Percentiles rank a stretch among this genome's conserved stretches.
phyloP scores from a whole-genome alignment of 2,888 invertebrate genomes.

The Imbricaverruca yamaguchii region DNA sequence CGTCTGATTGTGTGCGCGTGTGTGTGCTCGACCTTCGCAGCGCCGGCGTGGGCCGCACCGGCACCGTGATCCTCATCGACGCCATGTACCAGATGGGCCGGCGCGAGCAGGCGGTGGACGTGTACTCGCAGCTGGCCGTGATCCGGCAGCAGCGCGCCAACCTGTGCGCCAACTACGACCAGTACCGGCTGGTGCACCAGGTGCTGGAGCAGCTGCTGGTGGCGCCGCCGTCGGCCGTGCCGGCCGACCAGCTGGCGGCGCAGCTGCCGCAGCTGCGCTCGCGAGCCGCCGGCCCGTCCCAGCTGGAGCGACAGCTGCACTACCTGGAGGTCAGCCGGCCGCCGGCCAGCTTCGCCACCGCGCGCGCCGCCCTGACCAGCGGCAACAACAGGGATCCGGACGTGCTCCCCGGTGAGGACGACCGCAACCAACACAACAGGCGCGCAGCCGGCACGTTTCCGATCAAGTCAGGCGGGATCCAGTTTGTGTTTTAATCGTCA shows the following conservation, averaged over 20 bases:
- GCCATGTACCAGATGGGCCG: slow-evolving; percentile 46
- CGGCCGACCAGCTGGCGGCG: slow-evolving; percentile 35
- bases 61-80: slow-evolving; percentile 54
- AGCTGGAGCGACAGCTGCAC: background rate
- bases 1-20: background rate
- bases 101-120: slow-evolving; percentile 1
- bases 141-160: background rate
- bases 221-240: slow-evolving; percentile 40
- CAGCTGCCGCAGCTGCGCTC: background rate
- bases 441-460: too few species aligned
- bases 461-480: too few species aligned
- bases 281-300: background rate
- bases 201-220: slow-evolving; percentile 44
- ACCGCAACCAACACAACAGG: too few species aligned
- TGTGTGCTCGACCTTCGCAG: slow-evolving; percentile 35
- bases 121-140: background rate
- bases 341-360: background rate
- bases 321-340: background rate
- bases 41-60: slow-evolving; percentile 55
- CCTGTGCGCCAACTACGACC: slow-evolving; percentile 37
- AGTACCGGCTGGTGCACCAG: slow-evolving; percentile 46
- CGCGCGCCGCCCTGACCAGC: background rate
- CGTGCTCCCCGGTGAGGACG: background rate
- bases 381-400: background rate
- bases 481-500: too few species aligned